Evolutionary conservation across 2,888 invertebrate species (phyloP).

Genomic region (Apodemia zela): DNA sequence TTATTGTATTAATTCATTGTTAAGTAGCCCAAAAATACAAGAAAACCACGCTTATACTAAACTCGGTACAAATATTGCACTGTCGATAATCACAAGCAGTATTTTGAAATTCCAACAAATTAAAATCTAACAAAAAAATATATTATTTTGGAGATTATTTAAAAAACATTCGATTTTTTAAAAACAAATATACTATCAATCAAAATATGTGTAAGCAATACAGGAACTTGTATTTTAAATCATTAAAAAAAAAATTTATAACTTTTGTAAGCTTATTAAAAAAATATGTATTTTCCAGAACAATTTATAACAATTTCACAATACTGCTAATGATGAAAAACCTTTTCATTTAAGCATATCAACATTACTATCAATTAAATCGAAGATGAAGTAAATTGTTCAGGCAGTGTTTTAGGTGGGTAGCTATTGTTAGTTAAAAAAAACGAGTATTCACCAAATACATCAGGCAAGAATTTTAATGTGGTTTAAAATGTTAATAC

Average conservation of each 20-base stretch:
- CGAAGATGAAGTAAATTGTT: slow-evolving; percentile 17
- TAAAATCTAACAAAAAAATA: neutral
- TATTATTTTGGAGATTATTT: neutral
- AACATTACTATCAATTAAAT: neutral
- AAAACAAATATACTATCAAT: neutral
- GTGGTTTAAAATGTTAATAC: slow-evolving; percentile 25
- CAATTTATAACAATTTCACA: neutral
- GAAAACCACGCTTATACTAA: neutral
- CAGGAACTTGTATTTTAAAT: neutral
- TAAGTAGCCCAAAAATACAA: slow-evolving; percentile 39
- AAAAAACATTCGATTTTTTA: too few relatives aligned
- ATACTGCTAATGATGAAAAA: slow-evolving; percentile 21
- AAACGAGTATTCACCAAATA: slow-evolving; percentile 44
- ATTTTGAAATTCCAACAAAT: slow-evolving; percentile 4
- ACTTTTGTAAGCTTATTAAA: too few relatives aligned
- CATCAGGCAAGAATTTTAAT: slow-evolving; percentile 44
- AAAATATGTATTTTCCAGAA: neutral
- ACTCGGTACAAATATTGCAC: slow-evolving; percentile 23
- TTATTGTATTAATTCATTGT: slow-evolving; percentile 51
- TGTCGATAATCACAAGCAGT: slow-evolving; percentile 12
- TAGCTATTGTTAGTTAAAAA: slow-evolving; percentile 40
- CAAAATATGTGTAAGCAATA: neutral
- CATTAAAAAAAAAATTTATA: neutral
- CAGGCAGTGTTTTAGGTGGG: slow-evolving; percentile 47
- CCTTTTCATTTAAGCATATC: neutral